Evolutionary conservation across 2,888 invertebrate species (phyloP).

Genomic region (Campoplex nolae): DNA sequence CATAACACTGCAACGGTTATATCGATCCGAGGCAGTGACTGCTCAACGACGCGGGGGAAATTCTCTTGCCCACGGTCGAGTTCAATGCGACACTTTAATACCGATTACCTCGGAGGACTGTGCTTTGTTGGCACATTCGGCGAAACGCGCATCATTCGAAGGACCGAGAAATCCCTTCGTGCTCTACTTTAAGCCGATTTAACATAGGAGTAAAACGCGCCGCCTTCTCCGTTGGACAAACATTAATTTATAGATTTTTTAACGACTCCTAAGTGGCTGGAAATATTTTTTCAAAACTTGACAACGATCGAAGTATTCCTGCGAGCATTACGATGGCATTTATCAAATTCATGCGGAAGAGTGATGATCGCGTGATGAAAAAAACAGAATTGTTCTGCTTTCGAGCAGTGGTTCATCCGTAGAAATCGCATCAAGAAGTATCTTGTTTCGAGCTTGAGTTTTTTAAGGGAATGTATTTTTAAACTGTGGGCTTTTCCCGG

Average conservation of each 20-base stretch:
- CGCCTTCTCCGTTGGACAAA: not conserved
- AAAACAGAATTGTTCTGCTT: not conserved
- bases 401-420: not conserved
- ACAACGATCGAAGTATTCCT: not conserved
- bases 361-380: not conserved
- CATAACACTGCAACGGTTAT: slow-evolving; percentile 41
- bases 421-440: not conserved
- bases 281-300: too few species aligned
- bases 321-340: too few species aligned
- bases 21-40: slow-evolving; percentile 21
- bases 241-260: not conserved
- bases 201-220: not conserved
- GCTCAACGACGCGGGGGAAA: slow-evolving; percentile 14
- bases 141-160: not conserved
- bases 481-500: not conserved
- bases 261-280: not conserved
- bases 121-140: slow-evolving; percentile 25
- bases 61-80: slow-evolving; percentile 62
- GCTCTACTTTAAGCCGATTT: not conserved
- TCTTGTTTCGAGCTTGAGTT: not conserved
- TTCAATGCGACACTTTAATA: slow-evolving; percentile 67
- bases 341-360: not conserved
- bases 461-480: not conserved
- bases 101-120: slow-evolving; percentile 28
- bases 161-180: not conserved